Percentiles rank a stretch among this genome's conserved stretches.
These are phyloP conservation scores for Cetoscarus ocellatus DNA, from an alignment of 2,797 vertebrate genomes.

Conservation along the genomic window DNA sequence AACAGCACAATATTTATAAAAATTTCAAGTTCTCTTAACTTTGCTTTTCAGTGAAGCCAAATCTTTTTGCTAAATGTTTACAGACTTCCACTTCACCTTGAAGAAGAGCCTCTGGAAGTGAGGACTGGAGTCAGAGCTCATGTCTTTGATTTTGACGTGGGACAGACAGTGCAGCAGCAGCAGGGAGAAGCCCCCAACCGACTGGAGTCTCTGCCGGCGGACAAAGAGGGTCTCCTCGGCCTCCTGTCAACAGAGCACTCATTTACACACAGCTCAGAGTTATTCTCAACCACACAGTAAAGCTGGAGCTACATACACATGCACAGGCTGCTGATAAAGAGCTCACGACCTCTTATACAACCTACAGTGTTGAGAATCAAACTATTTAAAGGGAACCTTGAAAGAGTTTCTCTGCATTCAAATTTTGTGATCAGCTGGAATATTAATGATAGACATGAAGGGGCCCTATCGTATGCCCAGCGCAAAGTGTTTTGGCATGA, in stretches of 20 bases:
- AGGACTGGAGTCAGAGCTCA: conserved; percentile 79
- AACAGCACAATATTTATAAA: neutral
- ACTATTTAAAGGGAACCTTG: neutral
- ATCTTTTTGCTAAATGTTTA: neutral
- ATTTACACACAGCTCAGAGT: neutral
- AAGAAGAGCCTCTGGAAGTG: conserved; percentile 87
- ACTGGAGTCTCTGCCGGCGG: conserved; percentile 84
- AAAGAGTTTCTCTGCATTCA: neutral
- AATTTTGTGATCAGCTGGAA: neutral
- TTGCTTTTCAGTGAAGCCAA: neutral
- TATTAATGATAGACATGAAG: neutral
- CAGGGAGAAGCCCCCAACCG: conserved; percentile 87
- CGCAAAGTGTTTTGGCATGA: too few species aligned
- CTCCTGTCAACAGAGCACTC: conserved; percentile 71
- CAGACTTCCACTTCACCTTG: conserved; percentile 79
- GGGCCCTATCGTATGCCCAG: too few species aligned
- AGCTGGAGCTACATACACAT: neutral
- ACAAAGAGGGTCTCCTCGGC: conserved; percentile 85
- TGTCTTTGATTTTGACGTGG: conserved; percentile 81
- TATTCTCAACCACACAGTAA: neutral
- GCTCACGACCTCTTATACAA: neutral
- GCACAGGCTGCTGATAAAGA: neutral
- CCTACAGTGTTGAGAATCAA: neutral
- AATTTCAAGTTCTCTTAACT: too few species aligned
- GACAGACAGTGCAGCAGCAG: conserved; percentile 89